Base-by-base conservation (phyloP, 2,797 vertebrate genomes). In the Sebastes diploproa region DNA sequence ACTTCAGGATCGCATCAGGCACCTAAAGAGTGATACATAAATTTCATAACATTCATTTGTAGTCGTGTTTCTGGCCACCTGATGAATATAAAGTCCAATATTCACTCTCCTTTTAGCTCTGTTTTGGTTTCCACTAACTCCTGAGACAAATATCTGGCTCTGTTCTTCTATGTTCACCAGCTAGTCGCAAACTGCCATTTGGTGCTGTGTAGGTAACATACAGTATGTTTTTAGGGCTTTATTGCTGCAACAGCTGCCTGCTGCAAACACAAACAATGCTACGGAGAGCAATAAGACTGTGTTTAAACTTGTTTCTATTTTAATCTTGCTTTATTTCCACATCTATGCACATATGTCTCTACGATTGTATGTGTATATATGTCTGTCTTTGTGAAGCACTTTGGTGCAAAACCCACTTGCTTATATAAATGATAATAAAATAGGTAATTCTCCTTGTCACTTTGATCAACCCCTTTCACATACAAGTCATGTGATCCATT, bases 1-100 rank as follows among this genome's bases (percentile, higher is more conserved):
- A 99, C 92, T 97, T 98, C 86, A 87, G 93, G 89, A 99, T 99
- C 91, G 98, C 98, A 80, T 98, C 97, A 2, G 98, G 98, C 60
- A 99, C 98, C 98, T 99, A 82, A 18, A 7, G 55, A 32, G 54
- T n/a, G 12, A 72, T 1, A 58, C 60, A 66, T 54, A 20, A 38
- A 67, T 32, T 20, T 59, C 11, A 46, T 29, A 61, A 6, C 4
- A 25, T 65, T 32, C 3, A 11, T 58, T 14, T 50, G 27, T 12
- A 32, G 34, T 32, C 2, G 0, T 36, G 4, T 71, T 72, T 68
- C 18, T 50, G 23, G 10, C 20, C 60, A 32, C 16, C 9, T n/a
- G 18, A 34, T 50, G 1, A 73, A 70, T 25, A 14, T 23, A 23
- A 23, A 61, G 25, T 70, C 22, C 2, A 50, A 54, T 63, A 75